phyloP scores from a whole-genome alignment of 2,797 vertebrate genomes.

The Perodicticus potto region DNA sequence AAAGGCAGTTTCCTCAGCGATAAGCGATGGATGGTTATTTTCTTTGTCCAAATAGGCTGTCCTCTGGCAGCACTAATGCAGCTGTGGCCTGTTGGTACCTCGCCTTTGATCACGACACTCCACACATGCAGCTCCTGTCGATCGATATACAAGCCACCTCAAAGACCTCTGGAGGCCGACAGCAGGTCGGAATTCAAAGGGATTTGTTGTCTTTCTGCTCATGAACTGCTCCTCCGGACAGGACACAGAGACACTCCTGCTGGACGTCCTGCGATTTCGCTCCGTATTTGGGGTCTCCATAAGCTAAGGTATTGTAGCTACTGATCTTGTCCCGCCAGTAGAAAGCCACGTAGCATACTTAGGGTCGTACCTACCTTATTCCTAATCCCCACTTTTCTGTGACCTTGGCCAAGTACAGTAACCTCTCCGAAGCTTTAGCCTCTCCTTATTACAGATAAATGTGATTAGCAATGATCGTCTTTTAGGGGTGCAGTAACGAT shows the following conservation, averaged over 20 bases:
- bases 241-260: background rate
- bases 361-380: background rate
- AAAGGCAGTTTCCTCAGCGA: background rate
- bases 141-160: conserved; percentile 56
- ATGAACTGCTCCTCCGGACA: background rate
- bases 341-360: background rate
- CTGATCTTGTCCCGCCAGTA: background rate
- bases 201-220: background rate
- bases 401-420: background rate
- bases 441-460: background rate
- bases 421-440: background rate
- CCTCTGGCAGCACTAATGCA: background rate
- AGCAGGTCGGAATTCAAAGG: conserved; percentile 29
- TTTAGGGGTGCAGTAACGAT: conserved; percentile 20
- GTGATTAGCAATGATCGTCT: conserved; percentile 26
- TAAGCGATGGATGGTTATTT: background rate
- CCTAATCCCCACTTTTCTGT: background rate
- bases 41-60: background rate
- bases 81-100: background rate
- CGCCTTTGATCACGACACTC: conserved; percentile 48
- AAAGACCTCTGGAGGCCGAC: background rate
- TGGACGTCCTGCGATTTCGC: background rate
- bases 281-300: background rate
- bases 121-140: background rate
- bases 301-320: background rate